Evolutionary conservation across 1,140 invertebrate species (phyloP).

Genomic region (Drosophila sturtevanti): DNA sequence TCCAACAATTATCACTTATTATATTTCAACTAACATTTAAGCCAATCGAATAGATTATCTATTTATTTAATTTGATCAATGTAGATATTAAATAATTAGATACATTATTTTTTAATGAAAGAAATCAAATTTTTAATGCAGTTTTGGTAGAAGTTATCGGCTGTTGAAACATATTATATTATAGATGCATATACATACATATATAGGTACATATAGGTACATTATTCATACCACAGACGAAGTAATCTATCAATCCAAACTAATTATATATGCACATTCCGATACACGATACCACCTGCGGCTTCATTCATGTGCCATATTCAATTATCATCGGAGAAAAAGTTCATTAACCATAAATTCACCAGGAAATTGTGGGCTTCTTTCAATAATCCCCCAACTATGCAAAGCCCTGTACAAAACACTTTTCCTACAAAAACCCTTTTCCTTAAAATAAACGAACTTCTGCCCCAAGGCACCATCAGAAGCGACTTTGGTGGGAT

Average conservation of each 20-base stretch:
- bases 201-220: no score
- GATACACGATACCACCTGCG: neutral
- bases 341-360: conserved; percentile 60
- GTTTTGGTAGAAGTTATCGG: no score
- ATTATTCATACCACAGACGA: no score
- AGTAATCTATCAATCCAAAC: conserved; percentile 37
- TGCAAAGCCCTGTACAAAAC: neutral
- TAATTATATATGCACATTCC: neutral
- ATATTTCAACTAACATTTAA: no score
- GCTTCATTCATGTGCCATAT: conserved; percentile 31
- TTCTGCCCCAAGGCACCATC: neutral
- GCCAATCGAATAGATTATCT: no score
- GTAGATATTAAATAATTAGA: no score
- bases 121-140: no score
- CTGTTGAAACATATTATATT: no score
- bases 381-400: conserved; percentile 37
- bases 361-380: conserved; percentile 32
- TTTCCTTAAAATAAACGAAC: conserved; percentile 9
- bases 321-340: conserved; percentile 56
- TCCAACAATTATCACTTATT: no score
- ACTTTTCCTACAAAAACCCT: neutral
- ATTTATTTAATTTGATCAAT: no score
- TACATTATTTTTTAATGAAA: no score
- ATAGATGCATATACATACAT: no score
- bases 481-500: conserved; percentile 7